Conservation (phyloP, 1,140 invertebrate genomes). For the Oreohelix idahoensis region DNA sequence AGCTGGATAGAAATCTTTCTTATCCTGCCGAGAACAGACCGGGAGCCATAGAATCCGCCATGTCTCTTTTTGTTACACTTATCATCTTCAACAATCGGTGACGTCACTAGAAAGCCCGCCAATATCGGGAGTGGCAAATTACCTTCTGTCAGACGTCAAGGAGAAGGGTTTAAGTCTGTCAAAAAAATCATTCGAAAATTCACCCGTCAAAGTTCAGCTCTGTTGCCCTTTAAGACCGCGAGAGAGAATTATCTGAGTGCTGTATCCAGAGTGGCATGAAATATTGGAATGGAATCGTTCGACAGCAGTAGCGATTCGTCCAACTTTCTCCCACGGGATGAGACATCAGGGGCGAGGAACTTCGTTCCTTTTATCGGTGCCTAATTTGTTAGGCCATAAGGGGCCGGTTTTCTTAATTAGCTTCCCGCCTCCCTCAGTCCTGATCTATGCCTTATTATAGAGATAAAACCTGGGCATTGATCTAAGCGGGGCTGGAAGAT, state of each 20-base stretch:
- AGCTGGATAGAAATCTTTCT: neutral
- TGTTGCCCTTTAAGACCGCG: neutral
- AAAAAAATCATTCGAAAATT: slow-evolving; percentile 26
- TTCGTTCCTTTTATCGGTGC: slow-evolving; percentile 33
- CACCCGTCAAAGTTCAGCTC: slow-evolving; percentile 25
- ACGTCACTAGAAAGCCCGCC: neutral
- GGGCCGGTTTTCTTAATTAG: slow-evolving; percentile 37
- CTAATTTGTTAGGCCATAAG: slow-evolving; percentile 40
- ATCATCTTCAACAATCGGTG: slow-evolving; percentile 24
- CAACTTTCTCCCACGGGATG: neutral
- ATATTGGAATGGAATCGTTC: slow-evolving; percentile 33
- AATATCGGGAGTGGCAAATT: slow-evolving; percentile 23
- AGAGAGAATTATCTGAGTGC: neutral
- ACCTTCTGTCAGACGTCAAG: slow-evolving; percentile 26
- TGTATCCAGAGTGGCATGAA: slow-evolving; percentile 18
- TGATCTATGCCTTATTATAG: slow-evolving; percentile 32
- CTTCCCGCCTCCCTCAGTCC: neutral
- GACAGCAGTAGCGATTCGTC: neutral
- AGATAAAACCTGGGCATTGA: slow-evolving; percentile 32
- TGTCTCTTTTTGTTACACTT: slow-evolving; percentile 6
- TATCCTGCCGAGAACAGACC: neutral
- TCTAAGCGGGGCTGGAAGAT: slow-evolving; percentile 8
- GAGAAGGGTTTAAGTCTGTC: slow-evolving; percentile 26
- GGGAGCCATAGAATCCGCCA: neutral
- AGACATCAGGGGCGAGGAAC: slow-evolving; percentile 14